These are phyloP conservation scores for Corythornis vintsioides DNA, from an alignment of 2,113 vertebrate genomes.

Conservation along the genomic window DNA sequence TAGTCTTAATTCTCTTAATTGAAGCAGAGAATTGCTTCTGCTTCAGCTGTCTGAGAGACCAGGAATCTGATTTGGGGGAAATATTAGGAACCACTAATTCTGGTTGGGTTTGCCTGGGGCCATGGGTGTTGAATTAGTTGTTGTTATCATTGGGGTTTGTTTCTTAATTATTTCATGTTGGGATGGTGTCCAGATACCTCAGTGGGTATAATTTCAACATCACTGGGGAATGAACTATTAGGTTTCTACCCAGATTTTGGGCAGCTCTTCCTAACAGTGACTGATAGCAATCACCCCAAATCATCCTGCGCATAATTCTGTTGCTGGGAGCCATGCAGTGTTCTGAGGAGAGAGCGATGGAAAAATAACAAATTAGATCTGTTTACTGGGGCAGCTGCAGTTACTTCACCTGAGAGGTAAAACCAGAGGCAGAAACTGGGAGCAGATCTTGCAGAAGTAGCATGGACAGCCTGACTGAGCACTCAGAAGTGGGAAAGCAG, in stretches of 20 bases:
- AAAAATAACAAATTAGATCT: background rate
- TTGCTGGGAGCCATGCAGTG: conserved; percentile 11
- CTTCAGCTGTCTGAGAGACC: background rate
- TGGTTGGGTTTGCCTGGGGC: background rate
- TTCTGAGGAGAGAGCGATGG: background rate
- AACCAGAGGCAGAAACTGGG: background rate
- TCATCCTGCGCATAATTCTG: background rate
- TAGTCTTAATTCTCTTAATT: conserved; percentile 6
- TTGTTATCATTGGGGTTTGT: conserved; percentile 4
- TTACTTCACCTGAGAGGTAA: background rate
- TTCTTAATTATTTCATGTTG: conserved; percentile 47
- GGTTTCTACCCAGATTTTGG: background rate
- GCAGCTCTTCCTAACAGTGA: conserved; percentile 1
- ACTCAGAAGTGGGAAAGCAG: background rate
- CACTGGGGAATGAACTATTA: background rate
- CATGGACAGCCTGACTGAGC: background rate
- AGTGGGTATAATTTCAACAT: conserved; percentile 20
- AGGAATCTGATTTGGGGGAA: background rate
- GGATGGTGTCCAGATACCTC: conserved; percentile 8
- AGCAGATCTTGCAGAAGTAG: background rate
- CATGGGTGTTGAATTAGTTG: conserved; percentile 12
- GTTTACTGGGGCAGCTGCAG: background rate
- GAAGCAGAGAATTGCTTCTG: background rate
- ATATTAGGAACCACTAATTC: background rate
- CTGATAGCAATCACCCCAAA: background rate